Evolutionary conservation across 2,113 vertebrate genomes (phyloP), one percentile per base, ranked within the genome.

Genomic region (Xenopus laevis): DNA sequence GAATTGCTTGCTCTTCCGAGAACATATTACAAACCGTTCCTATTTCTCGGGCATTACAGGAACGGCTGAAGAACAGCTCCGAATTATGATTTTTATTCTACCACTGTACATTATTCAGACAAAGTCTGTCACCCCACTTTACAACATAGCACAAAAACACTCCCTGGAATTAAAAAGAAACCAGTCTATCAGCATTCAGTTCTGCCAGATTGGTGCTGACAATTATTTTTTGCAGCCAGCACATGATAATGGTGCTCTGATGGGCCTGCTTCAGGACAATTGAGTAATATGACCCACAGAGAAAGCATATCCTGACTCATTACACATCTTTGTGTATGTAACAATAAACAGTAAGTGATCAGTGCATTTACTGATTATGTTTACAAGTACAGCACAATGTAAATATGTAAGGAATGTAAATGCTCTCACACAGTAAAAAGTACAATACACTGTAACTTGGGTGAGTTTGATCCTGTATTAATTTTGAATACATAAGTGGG

Each of bases 91-190:
- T 71, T 62, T 71, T 17, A 71, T 71, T 58, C 58, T 72, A 60
- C 17, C 46, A 20, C 71, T 72, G 46, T 61, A 63, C 61, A 72
- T 64, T 64, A 64, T 52, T 23, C 20, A 62, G 69, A 40, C 71
- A 72, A 72, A 13, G 71, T 63, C 61, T 60, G 62, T 72, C 64
- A 72, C 71, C 71, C 17, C 71, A 72, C 71, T 72, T 64, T 64
- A 63, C 52, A 72, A 72, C 23, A 33, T 65, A 20, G 60, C 44
- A 52, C 60, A 55, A 27, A 53, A 50, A 27, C 10, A 15, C 30
- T 62, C 59, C 23, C 11, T 71, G 20, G 21, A 62, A 71, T 63
- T 53, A 52, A 15, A 17, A 21, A 63, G 70, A 47, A 71, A 52
- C 23, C 23, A 27, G 23, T 27, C 23, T 27, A 27, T 53, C 60